These are phyloP conservation scores for Orchestia grillus DNA, from an alignment of 1,140 invertebrate genomes.

Conservation along the genomic window DNA sequence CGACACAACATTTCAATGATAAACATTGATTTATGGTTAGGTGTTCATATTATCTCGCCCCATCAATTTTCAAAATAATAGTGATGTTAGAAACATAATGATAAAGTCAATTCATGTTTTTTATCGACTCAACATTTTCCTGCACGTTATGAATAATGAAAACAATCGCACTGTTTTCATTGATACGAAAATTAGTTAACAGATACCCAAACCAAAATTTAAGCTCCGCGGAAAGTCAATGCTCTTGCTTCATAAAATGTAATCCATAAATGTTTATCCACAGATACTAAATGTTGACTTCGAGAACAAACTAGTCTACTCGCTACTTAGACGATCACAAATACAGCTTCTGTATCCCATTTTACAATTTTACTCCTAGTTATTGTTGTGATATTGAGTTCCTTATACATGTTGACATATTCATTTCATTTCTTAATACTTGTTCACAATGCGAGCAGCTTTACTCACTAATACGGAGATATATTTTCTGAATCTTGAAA, in stretches of 20 bases:
- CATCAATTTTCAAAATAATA: background rate
- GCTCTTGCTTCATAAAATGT: no score
- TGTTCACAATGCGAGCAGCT: background rate
- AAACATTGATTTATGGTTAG: background rate
- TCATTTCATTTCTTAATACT: background rate
- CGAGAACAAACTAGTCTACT: background rate
- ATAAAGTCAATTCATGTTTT: background rate
- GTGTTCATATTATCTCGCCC: background rate
- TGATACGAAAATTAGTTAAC: background rate
- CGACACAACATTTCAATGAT: no score
- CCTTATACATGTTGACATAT: background rate
- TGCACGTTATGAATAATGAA: background rate
- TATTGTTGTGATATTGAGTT: background rate
- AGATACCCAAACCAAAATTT: background rate
- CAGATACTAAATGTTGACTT: background rate
- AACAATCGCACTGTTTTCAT: background rate
- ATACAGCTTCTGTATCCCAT: background rate
- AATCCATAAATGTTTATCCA: background rate
- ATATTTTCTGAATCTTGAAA: background rate
- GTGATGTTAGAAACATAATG: background rate
- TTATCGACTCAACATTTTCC: background rate
- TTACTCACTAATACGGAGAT: slow-evolving; percentile 25
- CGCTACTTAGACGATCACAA: background rate
- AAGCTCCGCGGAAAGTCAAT: no score
- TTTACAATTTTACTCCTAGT: background rate